Conservation (phyloP, 1,140 invertebrate species). For the Coelopa frigida region DNA sequence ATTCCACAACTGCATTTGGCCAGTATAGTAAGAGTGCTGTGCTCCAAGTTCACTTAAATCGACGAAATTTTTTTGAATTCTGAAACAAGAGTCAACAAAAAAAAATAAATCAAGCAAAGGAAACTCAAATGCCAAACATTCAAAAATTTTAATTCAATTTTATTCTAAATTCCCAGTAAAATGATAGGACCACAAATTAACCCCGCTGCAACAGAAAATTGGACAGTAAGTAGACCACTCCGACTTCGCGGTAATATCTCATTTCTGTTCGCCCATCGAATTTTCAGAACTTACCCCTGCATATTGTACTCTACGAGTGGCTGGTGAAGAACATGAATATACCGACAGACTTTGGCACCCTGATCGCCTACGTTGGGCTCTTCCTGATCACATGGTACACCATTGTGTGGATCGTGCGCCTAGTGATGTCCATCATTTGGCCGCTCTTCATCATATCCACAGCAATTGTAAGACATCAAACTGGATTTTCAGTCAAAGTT, state of each 20-base stretch:
- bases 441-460: constrained; percentile 12
- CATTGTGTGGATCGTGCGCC: constrained; percentile 10
- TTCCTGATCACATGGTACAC: constrained; percentile 13
- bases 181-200: constrained; percentile 8
- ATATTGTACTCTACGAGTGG: constrained; percentile 13
- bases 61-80: background rate
- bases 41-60: too few relatives aligned
- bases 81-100: background rate
- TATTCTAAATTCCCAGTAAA: constrained; percentile 10
- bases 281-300: constrained; percentile 11
- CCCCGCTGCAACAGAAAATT: constrained; percentile 11
- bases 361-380: constrained; percentile 11
- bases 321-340: constrained; percentile 9
- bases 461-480: constrained; percentile 11
- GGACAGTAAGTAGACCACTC: constrained; percentile 10
- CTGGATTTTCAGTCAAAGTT: background rate
- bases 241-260: background rate
- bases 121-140: constrained; percentile 1
- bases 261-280: background rate
- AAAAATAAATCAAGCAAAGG: constrained; percentile 2
- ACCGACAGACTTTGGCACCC: constrained; percentile 4
- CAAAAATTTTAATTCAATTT: constrained; percentile 3
- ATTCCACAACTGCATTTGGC: too few relatives aligned
- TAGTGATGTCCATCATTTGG: constrained; percentile 12
- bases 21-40: too few relatives aligned